Percentiles rank a stretch among this genome's conserved stretches.
Conservation (phyloP, 2,888 invertebrate genomes). For the Limnephilus rhombicus region DNA sequence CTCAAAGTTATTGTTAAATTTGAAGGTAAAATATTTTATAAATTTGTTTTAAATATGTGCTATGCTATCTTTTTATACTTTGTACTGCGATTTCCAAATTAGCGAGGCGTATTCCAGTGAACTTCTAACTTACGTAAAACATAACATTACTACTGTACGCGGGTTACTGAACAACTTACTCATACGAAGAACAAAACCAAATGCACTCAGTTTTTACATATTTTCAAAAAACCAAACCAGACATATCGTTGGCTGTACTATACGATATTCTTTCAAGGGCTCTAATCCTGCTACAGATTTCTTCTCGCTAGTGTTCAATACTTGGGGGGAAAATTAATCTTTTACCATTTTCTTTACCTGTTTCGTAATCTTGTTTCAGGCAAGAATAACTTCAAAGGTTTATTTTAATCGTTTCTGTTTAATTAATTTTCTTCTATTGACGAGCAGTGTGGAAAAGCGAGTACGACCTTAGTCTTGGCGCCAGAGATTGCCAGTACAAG, state of each 20-base stretch:
- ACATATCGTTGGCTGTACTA: background rate
- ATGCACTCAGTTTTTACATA: background rate
- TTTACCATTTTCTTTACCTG: conserved; percentile 12
- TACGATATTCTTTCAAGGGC: conserved; percentile 9
- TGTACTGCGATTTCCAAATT: no score
- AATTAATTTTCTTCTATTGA: background rate
- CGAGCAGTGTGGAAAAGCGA: background rate
- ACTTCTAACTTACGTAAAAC: no score
- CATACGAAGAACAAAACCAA: background rate
- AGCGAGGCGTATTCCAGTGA: no score
- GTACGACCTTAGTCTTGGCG: background rate
- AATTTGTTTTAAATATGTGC: no score
- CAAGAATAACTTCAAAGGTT: background rate
- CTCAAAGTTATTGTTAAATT: no score
- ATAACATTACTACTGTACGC: no score
- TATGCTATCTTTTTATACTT: no score
- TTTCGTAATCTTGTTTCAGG: conserved; percentile 4
- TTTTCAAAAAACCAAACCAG: background rate
- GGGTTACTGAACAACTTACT: no score
- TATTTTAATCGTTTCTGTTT: background rate
- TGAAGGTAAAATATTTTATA: no score
- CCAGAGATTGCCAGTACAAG: background rate
- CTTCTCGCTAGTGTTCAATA: conserved; percentile 18
- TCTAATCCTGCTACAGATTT: background rate
- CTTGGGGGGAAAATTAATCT: conserved; percentile 14